Evolutionary conservation across 2,113 vertebrate genomes (phyloP).

Genomic region (Notarius lentiginosus): DNA sequence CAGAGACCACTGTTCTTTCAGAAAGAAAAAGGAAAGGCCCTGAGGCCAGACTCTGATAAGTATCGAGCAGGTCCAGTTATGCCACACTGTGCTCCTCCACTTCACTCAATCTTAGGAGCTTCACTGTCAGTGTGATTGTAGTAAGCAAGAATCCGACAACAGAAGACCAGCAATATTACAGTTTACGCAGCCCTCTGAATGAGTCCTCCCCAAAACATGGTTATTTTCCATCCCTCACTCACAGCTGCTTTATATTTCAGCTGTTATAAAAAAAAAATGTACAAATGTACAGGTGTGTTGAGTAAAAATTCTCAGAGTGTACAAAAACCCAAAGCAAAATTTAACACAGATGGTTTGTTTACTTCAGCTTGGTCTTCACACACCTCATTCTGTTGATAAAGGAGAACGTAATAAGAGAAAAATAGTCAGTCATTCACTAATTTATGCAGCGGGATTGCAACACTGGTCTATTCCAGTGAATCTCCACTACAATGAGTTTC

Average conservation of each 20-base stretch:
- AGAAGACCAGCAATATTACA: conserved; percentile 50
- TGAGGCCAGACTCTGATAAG: conserved; percentile 21
- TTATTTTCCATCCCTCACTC: conserved; percentile 56
- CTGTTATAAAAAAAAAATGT: conserved; percentile 5
- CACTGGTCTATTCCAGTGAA: not conserved
- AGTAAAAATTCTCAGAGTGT: not conserved
- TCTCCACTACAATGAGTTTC: not conserved
- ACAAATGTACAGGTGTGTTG: conserved; percentile 27
- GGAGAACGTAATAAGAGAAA: too few relatives aligned
- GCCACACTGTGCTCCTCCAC: conserved; percentile 48
- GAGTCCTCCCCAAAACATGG: conserved; percentile 50
- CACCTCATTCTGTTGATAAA: too few relatives aligned
- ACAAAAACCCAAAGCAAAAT: conserved; percentile 2
- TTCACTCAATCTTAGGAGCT: conserved; percentile 56
- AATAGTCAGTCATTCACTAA: not conserved
- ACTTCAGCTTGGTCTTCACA: not conserved
- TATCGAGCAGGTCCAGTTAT: conserved; percentile 30
- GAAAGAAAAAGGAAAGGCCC: conserved; percentile 32
- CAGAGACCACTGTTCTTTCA: conserved; percentile 36
- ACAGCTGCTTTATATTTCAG: conserved; percentile 47
- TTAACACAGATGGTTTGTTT: not conserved
- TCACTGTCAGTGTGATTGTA: conserved; percentile 59
- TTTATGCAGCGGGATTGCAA: not conserved
- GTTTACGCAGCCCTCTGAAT: conserved; percentile 50
- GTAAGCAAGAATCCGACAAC: conserved; percentile 51